Evolutionary conservation across 2,888 invertebrate genomes (phyloP).

Genomic region (Lapara coniferarum): DNA sequence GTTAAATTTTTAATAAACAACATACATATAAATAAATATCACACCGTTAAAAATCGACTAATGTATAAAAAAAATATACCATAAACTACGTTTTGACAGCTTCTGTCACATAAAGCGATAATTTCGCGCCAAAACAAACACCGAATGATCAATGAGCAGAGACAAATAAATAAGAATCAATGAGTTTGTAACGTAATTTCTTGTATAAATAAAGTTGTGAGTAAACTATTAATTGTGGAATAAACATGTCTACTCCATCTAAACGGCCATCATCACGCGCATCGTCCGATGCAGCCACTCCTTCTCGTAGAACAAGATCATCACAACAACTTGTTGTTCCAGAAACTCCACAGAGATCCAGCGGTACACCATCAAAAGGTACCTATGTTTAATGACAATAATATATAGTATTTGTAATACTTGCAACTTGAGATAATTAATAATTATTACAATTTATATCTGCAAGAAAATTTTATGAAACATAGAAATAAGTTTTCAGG

Average conservation of each 20-base stretch:
- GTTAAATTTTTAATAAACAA: too few species aligned
- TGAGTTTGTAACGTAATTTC: background rate
- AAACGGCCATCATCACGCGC: constrained; percentile 74
- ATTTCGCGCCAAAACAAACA: constrained; percentile 38
- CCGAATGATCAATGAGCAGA: too few species aligned
- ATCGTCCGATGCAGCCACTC: constrained; percentile 76
- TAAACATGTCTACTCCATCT: constrained; percentile 71
- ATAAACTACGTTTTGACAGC: background rate
- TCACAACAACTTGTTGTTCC: constrained; percentile 78
- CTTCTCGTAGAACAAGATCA: constrained; percentile 65
- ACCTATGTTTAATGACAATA: constrained; percentile 27
- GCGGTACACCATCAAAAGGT: constrained; percentile 74
- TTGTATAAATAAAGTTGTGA: background rate
- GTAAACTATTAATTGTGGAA: constrained; percentile 25
- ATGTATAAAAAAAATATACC: too few species aligned
- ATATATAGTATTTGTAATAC: too few species aligned
- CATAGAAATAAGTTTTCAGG: background rate
- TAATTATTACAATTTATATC: too few species aligned
- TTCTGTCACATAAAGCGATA: constrained; percentile 30
- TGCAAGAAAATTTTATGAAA: background rate
- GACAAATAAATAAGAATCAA: too few species aligned
- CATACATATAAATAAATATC: too few species aligned
- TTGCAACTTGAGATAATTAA: too few species aligned
- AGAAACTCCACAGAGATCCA: constrained; percentile 76
- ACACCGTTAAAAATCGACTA: too few species aligned